Percentiles rank a stretch among this genome's conserved stretches.
These are phyloP conservation scores for Machimus atricapillus DNA, from an alignment of 2,888 invertebrate species.

Conservation along the genomic window DNA sequence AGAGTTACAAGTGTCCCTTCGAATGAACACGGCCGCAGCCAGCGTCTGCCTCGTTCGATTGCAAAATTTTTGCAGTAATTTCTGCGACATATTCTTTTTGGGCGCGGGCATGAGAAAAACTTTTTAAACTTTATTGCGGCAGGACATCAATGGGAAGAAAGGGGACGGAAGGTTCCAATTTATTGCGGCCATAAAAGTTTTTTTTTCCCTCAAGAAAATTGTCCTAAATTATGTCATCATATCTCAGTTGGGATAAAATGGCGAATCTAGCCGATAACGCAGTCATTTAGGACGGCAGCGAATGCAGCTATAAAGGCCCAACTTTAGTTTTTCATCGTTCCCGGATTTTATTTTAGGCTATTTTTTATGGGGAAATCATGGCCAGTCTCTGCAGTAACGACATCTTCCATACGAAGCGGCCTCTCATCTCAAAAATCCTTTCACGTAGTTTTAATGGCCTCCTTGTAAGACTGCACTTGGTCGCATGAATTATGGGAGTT, in stretches of 20 bases:
- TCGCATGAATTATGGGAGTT: slow-evolving; percentile 35
- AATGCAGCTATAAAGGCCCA: slow-evolving; percentile 31
- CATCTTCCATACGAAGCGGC: slow-evolving; percentile 14
- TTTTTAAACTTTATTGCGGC: slow-evolving; percentile 30
- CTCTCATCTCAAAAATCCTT: slow-evolving; percentile 23
- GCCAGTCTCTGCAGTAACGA: not conserved
- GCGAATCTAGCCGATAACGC: slow-evolving; percentile 38
- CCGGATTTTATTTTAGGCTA: slow-evolving; percentile 37
- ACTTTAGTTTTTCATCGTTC: slow-evolving; percentile 26
- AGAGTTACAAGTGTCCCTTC: slow-evolving; percentile 22
- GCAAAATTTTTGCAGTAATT: slow-evolving; percentile 16
- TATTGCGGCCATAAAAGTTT: slow-evolving; percentile 33
- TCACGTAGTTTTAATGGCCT: slow-evolving; percentile 41
- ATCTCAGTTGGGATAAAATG: slow-evolving; percentile 31
- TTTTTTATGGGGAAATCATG: slow-evolving; percentile 36
- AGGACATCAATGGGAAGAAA: slow-evolving; percentile 9
- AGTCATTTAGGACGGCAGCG: slow-evolving; percentile 32
- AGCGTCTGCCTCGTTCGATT: slow-evolving; percentile 4
- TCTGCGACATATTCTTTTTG: slow-evolving; percentile 31
- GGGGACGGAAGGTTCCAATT: slow-evolving; percentile 6
- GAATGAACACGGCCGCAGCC: not conserved
- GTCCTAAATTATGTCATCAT: slow-evolving; percentile 39
- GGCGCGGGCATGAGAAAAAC: slow-evolving; percentile 11
- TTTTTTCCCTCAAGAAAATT: slow-evolving; percentile 13
- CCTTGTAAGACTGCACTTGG: slow-evolving; percentile 36